Conservation (phyloP, 2,888 invertebrate genomes). For the Eupithecia dodoneata region DNA sequence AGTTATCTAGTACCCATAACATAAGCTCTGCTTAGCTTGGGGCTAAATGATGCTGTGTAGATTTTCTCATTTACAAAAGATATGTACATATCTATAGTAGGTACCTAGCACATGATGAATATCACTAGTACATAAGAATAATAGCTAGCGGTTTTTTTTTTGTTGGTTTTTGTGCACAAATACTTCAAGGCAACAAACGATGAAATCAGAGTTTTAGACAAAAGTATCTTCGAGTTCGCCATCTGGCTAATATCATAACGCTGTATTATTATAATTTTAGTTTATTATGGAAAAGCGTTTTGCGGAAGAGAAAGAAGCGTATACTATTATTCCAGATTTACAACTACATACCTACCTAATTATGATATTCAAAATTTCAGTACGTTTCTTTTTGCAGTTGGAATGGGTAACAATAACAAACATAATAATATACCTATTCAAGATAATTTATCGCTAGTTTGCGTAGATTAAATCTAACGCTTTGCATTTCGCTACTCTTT, state of each 20-base stretch:
- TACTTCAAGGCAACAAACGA: slow-evolving; percentile 38
- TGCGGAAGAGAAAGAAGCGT: too few species aligned
- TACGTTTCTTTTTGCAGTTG: background rate
- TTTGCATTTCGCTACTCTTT: background rate
- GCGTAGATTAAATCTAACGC: background rate
- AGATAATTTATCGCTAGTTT: background rate
- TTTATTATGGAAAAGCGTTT: too few species aligned
- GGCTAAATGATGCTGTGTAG: too few species aligned
- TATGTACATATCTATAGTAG: too few species aligned
- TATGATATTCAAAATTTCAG: background rate
- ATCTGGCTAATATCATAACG: background rate
- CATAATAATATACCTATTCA: too few species aligned
- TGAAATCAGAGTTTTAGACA: slow-evolving; percentile 25
- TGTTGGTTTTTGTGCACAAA: slow-evolving; percentile 26
- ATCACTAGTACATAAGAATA: slow-evolving; percentile 7
- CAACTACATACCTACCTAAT: too few species aligned
- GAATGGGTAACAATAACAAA: too few species aligned
- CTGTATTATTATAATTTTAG: too few species aligned
- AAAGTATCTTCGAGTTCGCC: background rate
- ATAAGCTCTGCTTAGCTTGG: too few species aligned
- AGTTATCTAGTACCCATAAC: too few species aligned
- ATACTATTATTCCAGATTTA: background rate
- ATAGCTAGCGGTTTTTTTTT: slow-evolving; percentile 34
- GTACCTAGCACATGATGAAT: background rate
- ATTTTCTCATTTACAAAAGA: background rate